Conservation (phyloP, 2,888 invertebrate genomes). For the Bombylius discolor region DNA sequence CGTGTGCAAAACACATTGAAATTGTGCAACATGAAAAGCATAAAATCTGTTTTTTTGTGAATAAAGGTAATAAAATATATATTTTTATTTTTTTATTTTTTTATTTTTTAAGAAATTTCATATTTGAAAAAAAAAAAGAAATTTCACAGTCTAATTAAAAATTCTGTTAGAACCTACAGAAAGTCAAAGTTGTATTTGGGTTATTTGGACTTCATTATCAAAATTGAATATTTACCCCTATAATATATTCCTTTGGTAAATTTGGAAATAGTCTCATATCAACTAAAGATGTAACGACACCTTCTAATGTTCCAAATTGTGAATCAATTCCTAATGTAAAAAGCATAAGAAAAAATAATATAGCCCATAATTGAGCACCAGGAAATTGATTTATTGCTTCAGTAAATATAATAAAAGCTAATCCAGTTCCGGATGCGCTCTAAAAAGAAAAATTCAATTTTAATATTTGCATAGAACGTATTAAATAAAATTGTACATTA, state of each 20-base stretch:
- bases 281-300: slow-evolving; percentile 88
- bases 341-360: slow-evolving; percentile 92
- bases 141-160: too few species aligned
- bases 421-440: slow-evolving; percentile 92
- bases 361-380: slow-evolving; percentile 90
- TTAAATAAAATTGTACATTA: slow-evolving; percentile 51
- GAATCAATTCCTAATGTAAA: slow-evolving; percentile 93
- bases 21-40: slow-evolving; percentile 70
- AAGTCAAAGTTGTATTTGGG: too few species aligned
- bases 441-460: slow-evolving; percentile 32
- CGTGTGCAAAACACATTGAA: slow-evolving; percentile 85
- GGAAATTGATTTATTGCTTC: slow-evolving; percentile 97
- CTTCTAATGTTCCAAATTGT: slow-evolving; percentile 91
- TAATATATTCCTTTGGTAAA: slow-evolving; percentile 75
- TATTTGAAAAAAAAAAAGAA: too few species aligned
- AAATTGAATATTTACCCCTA: slow-evolving; percentile 42
- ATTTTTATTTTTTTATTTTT: too few species aligned
- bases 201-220: too few species aligned
- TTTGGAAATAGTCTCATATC: slow-evolving; percentile 92
- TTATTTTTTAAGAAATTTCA: not conserved
- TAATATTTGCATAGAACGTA: not conserved
- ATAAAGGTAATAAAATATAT: not conserved
- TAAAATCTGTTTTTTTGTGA: slow-evolving; percentile 33
- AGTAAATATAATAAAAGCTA: slow-evolving; percentile 95
- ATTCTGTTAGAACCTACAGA: too few species aligned